Base-by-base conservation (phyloP, 2,113 vertebrate genomes). In the Ranitomeya variabilis region DNA sequence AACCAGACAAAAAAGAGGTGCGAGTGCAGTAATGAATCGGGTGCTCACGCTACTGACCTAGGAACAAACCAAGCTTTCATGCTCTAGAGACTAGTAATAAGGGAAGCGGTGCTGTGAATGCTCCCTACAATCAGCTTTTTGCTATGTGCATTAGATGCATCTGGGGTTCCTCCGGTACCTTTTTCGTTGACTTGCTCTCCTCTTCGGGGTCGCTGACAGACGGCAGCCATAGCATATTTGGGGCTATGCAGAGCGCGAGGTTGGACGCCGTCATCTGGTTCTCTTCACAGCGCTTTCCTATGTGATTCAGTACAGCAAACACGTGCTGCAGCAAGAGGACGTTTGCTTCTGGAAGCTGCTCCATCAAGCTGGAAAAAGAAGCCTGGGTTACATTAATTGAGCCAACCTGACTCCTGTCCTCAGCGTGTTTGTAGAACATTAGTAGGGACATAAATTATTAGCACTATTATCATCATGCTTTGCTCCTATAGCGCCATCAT, bases 201-300 rank as follows among this genome's bases (percentile, higher is more conserved):
- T 95, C 94, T 55, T 96, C 95, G 3, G 95, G 94, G 26, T 93
- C 93, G 4, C 92, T 91, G 16, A 93, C 91, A 19, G 90, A 91
- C 0, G 95, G 92, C 0, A 95, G 92, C 95, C 95, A 95, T 45
- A 96, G 91, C 94, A 96, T 95, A 88, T 95, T 96, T 86, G 96
- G 95, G 57, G 96, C 95, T 31, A 96, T 95, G 91, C 95, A 96
- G 52, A 96, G 94, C 7, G 95, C 93, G 89, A 96, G 91, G 86
- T 96, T 96, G 74, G 93, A 94, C 57, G 95, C 95, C 21, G 92
- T 96, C 95, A 96, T 96, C 91, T 96, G 95, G 84, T 96, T 96
- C 66, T 95, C 93, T 0, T 92, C 89, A 0, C 95, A 94, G 64
- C 94, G 94, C 90, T 93, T 92, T 89, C 95, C 95, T 80, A 96